These are phyloP conservation scores for Diaperis boleti DNA, from an alignment of 2,888 invertebrate species.

Conservation along the genomic window DNA sequence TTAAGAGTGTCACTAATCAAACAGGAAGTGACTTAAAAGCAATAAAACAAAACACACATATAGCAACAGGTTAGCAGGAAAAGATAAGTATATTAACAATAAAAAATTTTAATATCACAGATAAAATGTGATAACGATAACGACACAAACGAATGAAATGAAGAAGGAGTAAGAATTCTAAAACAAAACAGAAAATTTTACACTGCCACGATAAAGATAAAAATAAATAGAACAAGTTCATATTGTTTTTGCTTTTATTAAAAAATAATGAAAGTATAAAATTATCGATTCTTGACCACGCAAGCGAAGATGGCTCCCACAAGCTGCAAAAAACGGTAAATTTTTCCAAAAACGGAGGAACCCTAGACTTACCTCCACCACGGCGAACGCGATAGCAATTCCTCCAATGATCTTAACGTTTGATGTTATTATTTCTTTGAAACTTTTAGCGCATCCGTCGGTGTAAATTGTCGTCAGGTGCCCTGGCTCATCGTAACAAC, in stretches of 20 bases:
- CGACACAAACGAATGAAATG: too few species aligned
- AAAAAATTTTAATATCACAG: too few species aligned
- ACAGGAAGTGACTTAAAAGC: too few species aligned
- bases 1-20: too few species aligned
- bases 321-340: slow-evolving; percentile 67
- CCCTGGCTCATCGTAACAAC: slow-evolving; percentile 41
- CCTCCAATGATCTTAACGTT: slow-evolving; percentile 73
- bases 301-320: slow-evolving; percentile 85
- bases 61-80: too few species aligned
- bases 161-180: too few species aligned
- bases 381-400: slow-evolving; percentile 75
- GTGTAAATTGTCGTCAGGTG: slow-evolving; percentile 40
- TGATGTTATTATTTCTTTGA: slow-evolving; percentile 64
- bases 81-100: too few species aligned
- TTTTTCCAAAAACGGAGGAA: not conserved
- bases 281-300: slow-evolving; percentile 77
- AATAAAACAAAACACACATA: too few species aligned
- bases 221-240: too few species aligned
- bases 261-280: not conserved
- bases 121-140: too few species aligned
- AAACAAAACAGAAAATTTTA: too few species aligned
- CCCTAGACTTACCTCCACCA: slow-evolving; percentile 71
- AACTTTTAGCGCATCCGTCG: slow-evolving; percentile 66
- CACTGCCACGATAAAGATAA: too few species aligned
- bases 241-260: slow-evolving; percentile 7